Evolutionary conservation across 2,888 invertebrate genomes (phyloP).

Genomic region (Dasysyrphus albostriatus): DNA sequence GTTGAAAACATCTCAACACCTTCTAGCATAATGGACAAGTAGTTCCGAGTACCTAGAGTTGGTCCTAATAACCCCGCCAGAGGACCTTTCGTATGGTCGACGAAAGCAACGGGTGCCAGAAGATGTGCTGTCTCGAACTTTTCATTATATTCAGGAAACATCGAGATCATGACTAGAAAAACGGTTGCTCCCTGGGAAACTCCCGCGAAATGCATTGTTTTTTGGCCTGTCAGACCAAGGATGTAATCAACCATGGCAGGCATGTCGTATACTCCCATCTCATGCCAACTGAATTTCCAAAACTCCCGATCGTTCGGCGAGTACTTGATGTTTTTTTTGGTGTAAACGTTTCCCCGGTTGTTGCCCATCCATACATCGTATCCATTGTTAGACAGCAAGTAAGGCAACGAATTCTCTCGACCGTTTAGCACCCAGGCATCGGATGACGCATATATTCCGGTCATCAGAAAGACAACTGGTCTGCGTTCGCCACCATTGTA

Average conservation of each 20-base stretch:
- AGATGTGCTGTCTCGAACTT: conserved; percentile 81
- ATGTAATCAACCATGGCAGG: conserved; percentile 82
- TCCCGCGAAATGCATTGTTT: conserved; percentile 81
- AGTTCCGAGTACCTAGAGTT: conserved; percentile 81
- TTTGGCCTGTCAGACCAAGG: conserved; percentile 78
- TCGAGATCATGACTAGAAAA: conserved; percentile 81
- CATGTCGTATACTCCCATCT: conserved; percentile 82
- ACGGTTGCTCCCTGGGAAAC: conserved; percentile 82
- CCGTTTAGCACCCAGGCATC: conserved; percentile 83
- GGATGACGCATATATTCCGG: conserved; percentile 82
- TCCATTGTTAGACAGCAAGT: conserved; percentile 81
- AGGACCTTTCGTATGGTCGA: conserved; percentile 83
- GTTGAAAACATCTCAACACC: conserved; percentile 82
- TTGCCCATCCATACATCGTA: conserved; percentile 83
- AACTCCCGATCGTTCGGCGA: conserved; percentile 78
- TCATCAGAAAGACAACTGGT: conserved; percentile 81
- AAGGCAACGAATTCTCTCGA: conserved; percentile 82
- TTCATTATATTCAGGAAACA: conserved; percentile 82
- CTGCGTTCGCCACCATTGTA: conserved; percentile 77
- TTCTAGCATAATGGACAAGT: conserved; percentile 81
- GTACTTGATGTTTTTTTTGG: conserved; percentile 80
- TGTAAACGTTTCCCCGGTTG: conserved; percentile 82
- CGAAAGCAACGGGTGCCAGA: conserved; percentile 82
- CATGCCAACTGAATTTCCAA: conserved; percentile 83
- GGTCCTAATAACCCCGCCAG: conserved; percentile 87